Base-by-base conservation (phyloP, 64 coral and sea anemone species). In the Montipora capricornis region DNA sequence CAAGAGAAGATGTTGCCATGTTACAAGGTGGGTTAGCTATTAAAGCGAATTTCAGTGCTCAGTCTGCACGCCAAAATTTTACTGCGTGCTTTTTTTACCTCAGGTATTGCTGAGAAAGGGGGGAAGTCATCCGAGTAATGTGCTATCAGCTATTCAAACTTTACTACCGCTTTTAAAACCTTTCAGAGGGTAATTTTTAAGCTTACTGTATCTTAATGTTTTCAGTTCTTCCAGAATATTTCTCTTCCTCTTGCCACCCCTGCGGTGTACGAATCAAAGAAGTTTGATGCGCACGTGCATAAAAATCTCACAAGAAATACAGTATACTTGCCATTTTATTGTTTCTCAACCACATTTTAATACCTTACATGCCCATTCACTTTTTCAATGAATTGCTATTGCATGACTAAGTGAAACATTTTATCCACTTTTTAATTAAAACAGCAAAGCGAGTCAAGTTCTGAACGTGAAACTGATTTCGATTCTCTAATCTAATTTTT, bases 1-100 rank as follows among this genome's bases (percentile, higher is more conserved):
- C 77, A 19, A 71, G 96, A 44, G 93, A 97, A 16, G 89, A 94
- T 26, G 76, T 93, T 15, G 89, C 93, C 0, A 74, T 97, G 10
- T 97, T 87, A 88, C 96, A 97, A 97, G 96, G 96, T 97, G 91
- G 49, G 89, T 75, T 61, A 68, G 8, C 4, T 70, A 0, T 48
- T 12, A 11, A 17, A 15, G 20, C n/a, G 37, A 37, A 14, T 60
- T 37, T 15, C 22, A 26, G 24, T 13, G 8, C 11, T 6, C 6
- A 86, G 70, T 86, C 46, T 51, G 82, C 46, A 86, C 62, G 66
- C 66, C 9, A 49, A 50, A 73, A 71, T 20, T 71, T 1, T n/a
- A 71, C 49, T 71, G 46, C 17, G 66, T 71, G 47, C 64, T 16
- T 44, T 71, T 70, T 71, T 73, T 1, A 4, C 60, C 47, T 15